Base-by-base conservation (phyloP, 2,113 vertebrate genomes). In the Hydrochoerus hydrochaeris region DNA sequence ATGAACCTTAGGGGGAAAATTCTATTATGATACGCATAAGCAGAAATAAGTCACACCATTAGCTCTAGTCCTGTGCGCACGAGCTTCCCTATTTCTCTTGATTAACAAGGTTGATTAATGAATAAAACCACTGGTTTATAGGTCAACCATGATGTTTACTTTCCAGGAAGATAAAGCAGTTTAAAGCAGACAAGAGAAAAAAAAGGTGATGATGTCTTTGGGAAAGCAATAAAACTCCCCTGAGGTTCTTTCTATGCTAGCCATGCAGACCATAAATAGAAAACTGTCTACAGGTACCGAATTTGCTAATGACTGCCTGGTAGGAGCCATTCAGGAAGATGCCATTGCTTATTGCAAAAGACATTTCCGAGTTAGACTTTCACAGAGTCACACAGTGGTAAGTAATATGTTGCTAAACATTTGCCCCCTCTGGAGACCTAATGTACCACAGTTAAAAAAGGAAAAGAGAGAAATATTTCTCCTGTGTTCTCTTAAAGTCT, bases 1-100 rank as follows among this genome's bases (percentile, higher is more conserved):
- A 99, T 98, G 98, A 97, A 98, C 87, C 96, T 81, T 98, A 89
- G 94, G 94, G 96, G 96, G 65, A 92, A 97, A 94, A 94, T 97
- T 95, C 87, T 81, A 95, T 98, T 94, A 97, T 73, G 84, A 62
- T 92, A 97, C 26, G 92, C 98, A 96, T 95, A 95, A 98, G 94
- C 87, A 96, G 95, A 81, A 98, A 97, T 91, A 88, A 97, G 82
- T 97, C 69, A 78, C 93, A 96, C 95, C 90, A 98, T 98, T 97
- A 98, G 98, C 94, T 90, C 19, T 91, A 44, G 3, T 84, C 69
- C 41, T 85, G 38, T 71, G 75, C 63, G 87, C 41, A 87, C 6
- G 71, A 73, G 85, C 20, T 54, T 96, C 49, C 49, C 62, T 96
- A 17, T 88, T 95, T 95, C 63, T 81, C 22, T 92, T 92, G 46